These are phyloP conservation scores for Tadarida brasiliensis DNA, from an alignment of 2,797 vertebrate genomes.

Conservation along the genomic window DNA sequence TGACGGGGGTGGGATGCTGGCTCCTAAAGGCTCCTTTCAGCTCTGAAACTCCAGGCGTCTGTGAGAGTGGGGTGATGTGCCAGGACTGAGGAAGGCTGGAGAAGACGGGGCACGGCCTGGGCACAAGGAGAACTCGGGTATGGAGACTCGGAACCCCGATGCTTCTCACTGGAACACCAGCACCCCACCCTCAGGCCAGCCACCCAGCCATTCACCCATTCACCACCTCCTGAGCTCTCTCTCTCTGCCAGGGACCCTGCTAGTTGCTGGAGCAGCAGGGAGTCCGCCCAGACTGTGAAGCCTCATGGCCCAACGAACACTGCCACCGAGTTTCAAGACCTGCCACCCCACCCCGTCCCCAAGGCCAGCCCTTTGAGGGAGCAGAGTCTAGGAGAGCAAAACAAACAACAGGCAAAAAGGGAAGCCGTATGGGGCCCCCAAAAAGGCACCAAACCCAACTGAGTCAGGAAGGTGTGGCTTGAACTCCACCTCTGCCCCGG, in stretches of 20 bases:
- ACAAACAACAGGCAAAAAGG: not conserved
- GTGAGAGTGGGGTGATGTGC: not conserved
- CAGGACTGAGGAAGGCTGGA: not conserved
- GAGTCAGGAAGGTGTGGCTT: not conserved
- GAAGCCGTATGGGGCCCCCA: fast-evolving
- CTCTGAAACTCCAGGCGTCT: not conserved
- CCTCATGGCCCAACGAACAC: not conserved
- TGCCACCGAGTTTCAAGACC: not conserved
- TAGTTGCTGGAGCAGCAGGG: fast-evolving
- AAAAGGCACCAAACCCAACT: not conserved
- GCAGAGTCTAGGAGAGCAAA: not conserved
- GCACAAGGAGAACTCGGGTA: not conserved
- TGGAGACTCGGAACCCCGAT: not conserved
- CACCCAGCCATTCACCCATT: not conserved
- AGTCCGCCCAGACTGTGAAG: not conserved
- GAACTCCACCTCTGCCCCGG: not conserved
- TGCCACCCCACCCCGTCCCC: not conserved
- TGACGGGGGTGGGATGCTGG: not conserved
- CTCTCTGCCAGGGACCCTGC: not conserved
- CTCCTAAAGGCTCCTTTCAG: not conserved
- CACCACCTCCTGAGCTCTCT: not conserved
- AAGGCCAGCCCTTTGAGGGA: not conserved
- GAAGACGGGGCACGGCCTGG: not conserved
- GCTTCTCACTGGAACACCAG: not conserved
- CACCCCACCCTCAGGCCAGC: not conserved